Base-by-base conservation (phyloP, 2,888 invertebrate genomes). In the Gisinianus flammeolus region DNA sequence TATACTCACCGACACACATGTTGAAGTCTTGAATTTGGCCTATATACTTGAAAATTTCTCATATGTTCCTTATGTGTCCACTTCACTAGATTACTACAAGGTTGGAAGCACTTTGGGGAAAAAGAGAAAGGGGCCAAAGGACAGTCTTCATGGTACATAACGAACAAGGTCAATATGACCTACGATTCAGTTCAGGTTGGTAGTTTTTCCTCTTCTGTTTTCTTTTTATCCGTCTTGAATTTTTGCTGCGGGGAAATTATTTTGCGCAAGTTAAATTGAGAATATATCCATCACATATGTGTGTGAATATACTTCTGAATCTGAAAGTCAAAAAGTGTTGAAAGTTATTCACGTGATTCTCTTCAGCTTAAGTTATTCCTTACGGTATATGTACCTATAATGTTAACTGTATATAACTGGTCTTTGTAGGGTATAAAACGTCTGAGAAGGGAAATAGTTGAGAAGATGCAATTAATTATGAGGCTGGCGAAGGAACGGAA, bases 101-200 rank as follows among this genome's bases (percentile, higher is more conserved):
- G 93, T 86, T 89, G 92, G 77, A 94, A 94, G 86, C 93, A 94
- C 83, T 91, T 93, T 35, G 92, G 93, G 31, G 89, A 90, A 19
- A 56, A 33, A 22, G 89, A 90, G 19, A 31, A 26, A 33, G 85
- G 87, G 83, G 85, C 90, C 88, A 86, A 86, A 58, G 91, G 92
- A 0, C 91, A 44, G 19, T 75, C 81, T 24, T 79, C 81, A 12
- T 82, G 80, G 76, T 83, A 82, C 66, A 76, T 81, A 6, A 79
- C 92, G 0, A 93, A 92, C 81, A 94, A 94, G 87, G 93, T 94
- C 73, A 91, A 91, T 44, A 92, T 93, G 85, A 94, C 94, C 12
- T 92, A 93, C 85, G 94, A 94, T 86, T 93, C 93, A 19, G 92
- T 94, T 52, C 74, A 71, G 67, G 70, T 79, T 35, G 44, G n/a